Evolutionary conservation across 2,797 vertebrate species (phyloP).

Genomic region (Sebastes glaucus): DNA sequence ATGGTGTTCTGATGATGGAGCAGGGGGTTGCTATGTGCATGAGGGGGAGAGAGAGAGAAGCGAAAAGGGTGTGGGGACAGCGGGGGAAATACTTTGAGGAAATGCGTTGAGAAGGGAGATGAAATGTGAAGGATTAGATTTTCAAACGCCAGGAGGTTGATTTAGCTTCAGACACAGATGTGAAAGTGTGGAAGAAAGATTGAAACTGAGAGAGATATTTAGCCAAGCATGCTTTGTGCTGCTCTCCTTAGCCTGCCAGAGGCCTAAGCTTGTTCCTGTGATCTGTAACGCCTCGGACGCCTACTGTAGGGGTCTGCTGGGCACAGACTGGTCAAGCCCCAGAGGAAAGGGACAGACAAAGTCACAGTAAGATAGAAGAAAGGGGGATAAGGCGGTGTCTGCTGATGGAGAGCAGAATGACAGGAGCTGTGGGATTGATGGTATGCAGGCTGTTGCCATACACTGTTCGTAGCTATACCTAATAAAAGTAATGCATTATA

Average conservation of each 20-base stretch:
- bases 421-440: not conserved
- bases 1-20: conserved; percentile 17
- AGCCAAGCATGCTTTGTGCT: not conserved
- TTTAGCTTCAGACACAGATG: conserved; percentile 4
- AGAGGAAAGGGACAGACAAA: not conserved
- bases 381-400: not conserved
- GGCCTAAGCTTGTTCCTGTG: not conserved
- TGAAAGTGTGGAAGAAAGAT: not conserved
- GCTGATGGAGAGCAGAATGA: not conserved
- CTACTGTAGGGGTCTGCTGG: not conserved
- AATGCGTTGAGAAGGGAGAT: not conserved
- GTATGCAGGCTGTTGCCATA: not conserved
- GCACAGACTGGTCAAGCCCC: not conserved
- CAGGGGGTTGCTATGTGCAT: not conserved
- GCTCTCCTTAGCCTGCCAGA: not conserved
- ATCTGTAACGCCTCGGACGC: not conserved
- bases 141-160: not conserved
- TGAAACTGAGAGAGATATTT: not conserved
- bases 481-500: not conserved
- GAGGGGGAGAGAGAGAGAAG: not conserved
- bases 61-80: not conserved
- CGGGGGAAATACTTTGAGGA: not conserved
- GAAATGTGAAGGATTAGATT: not conserved
- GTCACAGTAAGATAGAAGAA: conserved; percentile 9
- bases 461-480: not conserved